These are phyloP conservation scores for Drosophila neotestacea DNA, from an alignment of 2,888 invertebrate genomes.

Conservation along the genomic window DNA sequence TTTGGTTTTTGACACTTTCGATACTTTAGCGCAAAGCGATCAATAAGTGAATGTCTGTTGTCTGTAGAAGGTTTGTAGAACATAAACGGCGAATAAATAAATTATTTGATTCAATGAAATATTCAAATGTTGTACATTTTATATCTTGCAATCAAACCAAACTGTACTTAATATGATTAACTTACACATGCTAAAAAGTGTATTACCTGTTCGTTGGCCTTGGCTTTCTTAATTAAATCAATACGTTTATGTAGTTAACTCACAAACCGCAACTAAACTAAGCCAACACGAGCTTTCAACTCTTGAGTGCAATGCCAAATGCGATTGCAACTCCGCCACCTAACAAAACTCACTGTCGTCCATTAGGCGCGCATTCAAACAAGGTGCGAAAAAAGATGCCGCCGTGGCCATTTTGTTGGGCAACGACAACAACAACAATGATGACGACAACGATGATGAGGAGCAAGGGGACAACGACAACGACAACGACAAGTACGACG, in stretches of 20 bases:
- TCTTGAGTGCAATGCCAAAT: slow-evolving; percentile 38
- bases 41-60: too few species aligned
- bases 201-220: slow-evolving; percentile 43
- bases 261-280: slow-evolving; percentile 50
- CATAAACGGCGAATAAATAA: too few species aligned
- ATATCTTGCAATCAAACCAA: neutral
- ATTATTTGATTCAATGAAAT: too few species aligned
- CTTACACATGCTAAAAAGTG: slow-evolving; percentile 10
- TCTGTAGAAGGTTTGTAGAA: too few species aligned
- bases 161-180: neutral
- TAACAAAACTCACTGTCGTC: slow-evolving; percentile 79
- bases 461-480: neutral
- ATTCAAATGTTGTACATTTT: too few species aligned
- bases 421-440: slow-evolving; percentile 1
- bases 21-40: too few species aligned
- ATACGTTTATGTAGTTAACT: slow-evolving; percentile 47
- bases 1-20: too few species aligned
- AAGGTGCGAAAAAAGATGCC: slow-evolving; percentile 81
- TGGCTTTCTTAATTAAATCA: slow-evolving; percentile 50
- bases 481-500: slow-evolving; percentile 43
- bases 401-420: slow-evolving; percentile 71
- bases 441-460: neutral
- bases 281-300: slow-evolving; percentile 48
- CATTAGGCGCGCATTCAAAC: slow-evolving; percentile 82
- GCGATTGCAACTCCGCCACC: slow-evolving; percentile 50